Base-by-base conservation (phyloP, 2,888 invertebrate genomes). In the Amblyjoppa fuscipennis region DNA sequence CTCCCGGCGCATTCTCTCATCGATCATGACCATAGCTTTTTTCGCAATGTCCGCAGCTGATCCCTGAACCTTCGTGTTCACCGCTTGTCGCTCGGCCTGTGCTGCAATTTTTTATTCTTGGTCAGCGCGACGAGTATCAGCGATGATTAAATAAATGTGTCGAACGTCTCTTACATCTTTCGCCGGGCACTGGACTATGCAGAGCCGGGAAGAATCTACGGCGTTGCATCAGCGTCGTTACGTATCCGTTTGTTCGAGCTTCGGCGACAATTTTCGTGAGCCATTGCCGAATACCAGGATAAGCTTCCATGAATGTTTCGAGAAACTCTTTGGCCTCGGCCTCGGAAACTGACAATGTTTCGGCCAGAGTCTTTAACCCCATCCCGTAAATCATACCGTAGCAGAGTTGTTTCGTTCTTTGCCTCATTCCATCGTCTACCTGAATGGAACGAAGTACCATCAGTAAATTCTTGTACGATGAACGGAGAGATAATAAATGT, bases 351-450 rank as follows among this genome's bases (percentile, higher is more conserved):
- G 96, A 96, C 51, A 99, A 95, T 87, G 97, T 96, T 84, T 98
- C 97, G 0, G 97, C 96, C 45, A 99, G 95, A 0, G 97, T 96
- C 91, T 96, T 97, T 83, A 96, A 95, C 2, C 99, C 98, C 97
- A 99, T 99, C 7, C 99, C 99, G 93, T 99, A 99, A 81, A 99
- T 97, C 91, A 99, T 98, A 6, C 98, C 99, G 94, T 99, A 99
- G 93, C 98, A 98, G 45, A 99, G 96, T 94, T 98, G 97, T 94
- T 99, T 99, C 4, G 98, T 97, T 91, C 97, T 97, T 91, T 98
- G 98, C 68, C 99, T 95, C 89, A 98, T 95, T 81, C 96, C 96
- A 80, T 97, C 96, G 56, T 97, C 96, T 0, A 99, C 97, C 96
- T 96, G 89, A 80, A 81, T 88, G 25, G 76, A 51, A 71, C 49